A percentile compares a stretch with the other conserved stretches of the same genome.
These are phyloP conservation scores for Asbolus verrucosus DNA, from an alignment of 1,140 invertebrate species.

Conservation along the genomic window DNA sequence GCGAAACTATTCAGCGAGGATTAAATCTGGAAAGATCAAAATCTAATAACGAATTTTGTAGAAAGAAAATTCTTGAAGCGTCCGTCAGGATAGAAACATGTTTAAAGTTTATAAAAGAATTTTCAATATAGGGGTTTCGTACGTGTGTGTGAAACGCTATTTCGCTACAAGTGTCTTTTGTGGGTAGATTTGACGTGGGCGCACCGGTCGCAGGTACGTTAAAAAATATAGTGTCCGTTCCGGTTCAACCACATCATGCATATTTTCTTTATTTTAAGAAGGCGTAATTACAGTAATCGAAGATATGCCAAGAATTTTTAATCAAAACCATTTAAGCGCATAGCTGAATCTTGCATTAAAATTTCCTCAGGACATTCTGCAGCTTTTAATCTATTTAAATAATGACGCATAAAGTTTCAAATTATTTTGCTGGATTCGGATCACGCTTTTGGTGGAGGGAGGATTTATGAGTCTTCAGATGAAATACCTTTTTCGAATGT, in stretches of 20 bases:
- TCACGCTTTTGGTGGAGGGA: neutral
- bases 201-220: conserved; percentile 9
- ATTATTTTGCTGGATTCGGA: neutral
- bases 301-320: conserved; percentile 29
- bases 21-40: conserved; percentile 13
- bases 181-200: conserved; percentile 17
- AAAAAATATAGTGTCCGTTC: conserved; percentile 21
- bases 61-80: no score
- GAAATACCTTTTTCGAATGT: no score
- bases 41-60: neutral
- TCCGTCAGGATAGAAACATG: neutral
- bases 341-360: neutral
- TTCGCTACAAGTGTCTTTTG: conserved; percentile 8
- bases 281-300: neutral
- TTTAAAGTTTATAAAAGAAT: conserved; percentile 20
- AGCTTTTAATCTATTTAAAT: neutral
- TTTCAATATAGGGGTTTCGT: conserved; percentile 12
- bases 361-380: neutral
- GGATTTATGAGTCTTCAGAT: neutral
- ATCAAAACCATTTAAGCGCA: neutral
- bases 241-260: conserved; percentile 28
- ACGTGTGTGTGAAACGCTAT: neutral
- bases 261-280: conserved; percentile 28
- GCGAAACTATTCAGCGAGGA: no score
- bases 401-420: neutral